These are phyloP conservation scores for Phrynosoma platyrhinos DNA, from an alignment of 2,113 vertebrate species.

Conservation along the genomic window DNA sequence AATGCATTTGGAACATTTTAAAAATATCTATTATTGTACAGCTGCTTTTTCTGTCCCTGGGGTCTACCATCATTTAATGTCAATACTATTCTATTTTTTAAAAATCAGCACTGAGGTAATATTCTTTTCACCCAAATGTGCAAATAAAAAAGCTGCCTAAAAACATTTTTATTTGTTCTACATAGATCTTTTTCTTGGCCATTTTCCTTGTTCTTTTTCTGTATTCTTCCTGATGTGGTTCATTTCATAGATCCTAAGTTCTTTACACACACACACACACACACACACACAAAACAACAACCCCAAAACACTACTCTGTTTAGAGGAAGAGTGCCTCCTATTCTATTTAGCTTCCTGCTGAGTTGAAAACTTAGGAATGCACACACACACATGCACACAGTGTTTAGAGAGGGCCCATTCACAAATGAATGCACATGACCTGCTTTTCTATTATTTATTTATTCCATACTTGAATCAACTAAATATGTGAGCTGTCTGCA, in stretches of 20 bases:
- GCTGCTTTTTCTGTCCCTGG: conserved; percentile 50
- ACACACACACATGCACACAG: not conserved
- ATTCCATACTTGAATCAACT: not conserved
- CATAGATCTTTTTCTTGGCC: conserved; percentile 53
- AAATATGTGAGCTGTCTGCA: not conserved
- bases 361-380: not conserved
- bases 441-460: not conserved
- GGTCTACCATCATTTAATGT: conserved; percentile 47
- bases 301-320: not conserved
- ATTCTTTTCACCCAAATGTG: conserved; percentile 57
- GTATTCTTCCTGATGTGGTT: not conserved
- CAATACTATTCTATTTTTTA: conserved; percentile 39
- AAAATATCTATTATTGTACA: conserved; percentile 30
- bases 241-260: not conserved
- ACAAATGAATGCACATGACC: not conserved
- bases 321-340: not conserved
- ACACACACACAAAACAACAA: no score
- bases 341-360: not conserved
- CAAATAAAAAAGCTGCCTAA: conserved; percentile 48
- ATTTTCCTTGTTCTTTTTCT: conserved; percentile 52
- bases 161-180: conserved; percentile 53
- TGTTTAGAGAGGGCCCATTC: not conserved
- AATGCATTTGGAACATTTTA: conserved; percentile 33
- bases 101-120: conserved; percentile 54
- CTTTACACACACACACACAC: not conserved